Base-by-base conservation (phyloP, 2,888 invertebrate genomes). In the Synanthedon myopaeformis region DNA sequence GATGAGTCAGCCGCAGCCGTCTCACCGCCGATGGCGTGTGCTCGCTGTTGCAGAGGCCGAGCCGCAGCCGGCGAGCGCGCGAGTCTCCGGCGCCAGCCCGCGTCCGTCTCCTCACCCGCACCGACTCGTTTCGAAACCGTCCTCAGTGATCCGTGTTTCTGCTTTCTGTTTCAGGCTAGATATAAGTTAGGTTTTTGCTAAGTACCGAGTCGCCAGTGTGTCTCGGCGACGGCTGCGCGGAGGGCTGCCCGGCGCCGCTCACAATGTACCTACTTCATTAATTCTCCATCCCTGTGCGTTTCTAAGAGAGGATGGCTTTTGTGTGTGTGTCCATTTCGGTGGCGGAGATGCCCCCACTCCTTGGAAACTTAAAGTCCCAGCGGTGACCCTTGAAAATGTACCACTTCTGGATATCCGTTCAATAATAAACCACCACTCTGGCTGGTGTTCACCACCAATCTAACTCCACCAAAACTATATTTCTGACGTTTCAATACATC, bases 101-200 rank as follows among this genome's bases (percentile, higher is more conserved):
- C 45, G 42, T 51, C 49, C 13, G 35, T 28, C 45, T 52, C 51
- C 14, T 55, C 17, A 48, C 66, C 64, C 63, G 69, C 65, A 65
- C 69, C 56, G 58, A 6, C 45, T 13, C 41, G 50, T 41, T 50
- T 48, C 49, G 49, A 49, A 49, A 42, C 42, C 55, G 14, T 50
- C 64, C 78, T 76, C 76, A 83, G 83, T 84, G 81, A 84, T 83
- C 77, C 72, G 75, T 74, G 76, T 79, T 74, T 85, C 82, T 85
- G 84, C 84, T 85, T 85, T 85, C 84, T 85, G 84, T 85, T 85
- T 76, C 84, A 85, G 84, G 61, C 82, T 84, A 84, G 82, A 80
- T 82, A 78, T 85, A 84, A 83, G 83, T 84, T 84, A 83, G 83
- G 82, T 83, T 76, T 65, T 70, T 74, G 73, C 62, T 69, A 69